Conservation (phyloP, 2,113 vertebrate species). For the Corythornis cristatus region DNA sequence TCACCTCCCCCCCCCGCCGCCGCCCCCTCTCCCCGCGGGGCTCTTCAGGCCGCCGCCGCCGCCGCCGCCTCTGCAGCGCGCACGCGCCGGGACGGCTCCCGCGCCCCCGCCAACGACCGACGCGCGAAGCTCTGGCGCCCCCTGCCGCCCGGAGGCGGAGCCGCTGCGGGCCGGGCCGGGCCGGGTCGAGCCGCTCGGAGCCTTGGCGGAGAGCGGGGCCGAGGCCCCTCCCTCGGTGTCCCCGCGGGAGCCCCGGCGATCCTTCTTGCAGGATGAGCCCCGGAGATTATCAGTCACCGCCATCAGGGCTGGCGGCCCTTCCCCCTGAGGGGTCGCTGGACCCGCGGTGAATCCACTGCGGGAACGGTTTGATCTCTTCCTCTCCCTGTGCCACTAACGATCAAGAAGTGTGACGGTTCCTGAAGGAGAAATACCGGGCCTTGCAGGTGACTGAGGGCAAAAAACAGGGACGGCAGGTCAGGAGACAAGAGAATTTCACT, state of each 20-base stretch:
- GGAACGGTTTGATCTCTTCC: neutral
- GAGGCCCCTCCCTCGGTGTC: accelerated
- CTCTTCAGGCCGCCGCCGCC: conserved; percentile 10
- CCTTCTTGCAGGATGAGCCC: too few species aligned
- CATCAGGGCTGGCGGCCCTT: too few species aligned
- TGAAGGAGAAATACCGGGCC: neutral
- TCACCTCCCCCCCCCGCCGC: too few species aligned
- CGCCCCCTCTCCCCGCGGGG: conserved; percentile 28
- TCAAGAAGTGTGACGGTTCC: neutral
- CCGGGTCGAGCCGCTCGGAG: too few species aligned
- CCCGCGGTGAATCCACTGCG: neutral
- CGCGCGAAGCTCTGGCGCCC: neutral
- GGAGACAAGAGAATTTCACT: neutral
- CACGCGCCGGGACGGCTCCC: neutral
- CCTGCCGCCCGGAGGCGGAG: neutral
- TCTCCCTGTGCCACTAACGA: neutral
- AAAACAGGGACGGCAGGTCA: neutral
- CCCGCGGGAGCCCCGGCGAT: neutral
- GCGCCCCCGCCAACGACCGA: neutral
- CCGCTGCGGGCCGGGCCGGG: neutral
- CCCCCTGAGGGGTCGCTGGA: neutral
- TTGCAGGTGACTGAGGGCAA: neutral
- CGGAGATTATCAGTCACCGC: too few species aligned
- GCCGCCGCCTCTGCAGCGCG: conserved; percentile 16
- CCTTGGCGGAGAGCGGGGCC: neutral